Evolutionary conservation across 2,797 vertebrate genomes (phyloP), one percentile per base, ranked within the genome.

Genomic region (Smutsia temminckii): DNA sequence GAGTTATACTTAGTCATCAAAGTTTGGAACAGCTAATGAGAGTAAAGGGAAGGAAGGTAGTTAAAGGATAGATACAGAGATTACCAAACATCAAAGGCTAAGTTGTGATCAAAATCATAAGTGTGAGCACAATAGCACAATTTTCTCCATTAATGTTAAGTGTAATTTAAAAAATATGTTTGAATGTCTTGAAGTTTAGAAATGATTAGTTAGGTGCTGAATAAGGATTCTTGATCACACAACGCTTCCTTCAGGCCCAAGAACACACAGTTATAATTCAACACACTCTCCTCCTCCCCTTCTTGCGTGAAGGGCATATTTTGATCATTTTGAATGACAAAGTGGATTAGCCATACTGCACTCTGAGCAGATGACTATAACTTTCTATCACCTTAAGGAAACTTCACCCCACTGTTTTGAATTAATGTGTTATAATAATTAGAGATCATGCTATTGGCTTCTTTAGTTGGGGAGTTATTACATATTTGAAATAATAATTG

Each of bases 61-160:
- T 72, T 12, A 40, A 72, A 84, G 40, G 29, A 77, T 8, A 77
- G 40, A 72, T 27, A 84, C 1, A 64, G 51, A 80, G 27, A 75
- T 34, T 3, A 5, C 7, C 53, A 27, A 59, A 84, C 29, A 89
- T 84, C 63, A 86, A 94, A 93, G 61, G 21, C 18, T 40, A 46
- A 32, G 2, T n/a, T 89, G 34, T 74, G 64, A 86, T 75, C 40
- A 85, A 86, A 93, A 88, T 71, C 66, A 86, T 80, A 77, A 55
- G 72, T 61, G 23, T 89, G 32, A 93, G 42, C 12, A 55, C 72
- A 88, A 71, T 13, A 49, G 61, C 66, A 87, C 9, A 2, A 42
- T 81, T 59, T 75, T 89, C 64, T 75, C 75, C n/a, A 61, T 93
- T 80, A 81, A 80, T 90, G 11, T 63, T 94, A 79, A 55, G 55